phyloP scores from a whole-genome alignment of 2,797 vertebrate genomes.

The Melanotaenia nigrans region DNA sequence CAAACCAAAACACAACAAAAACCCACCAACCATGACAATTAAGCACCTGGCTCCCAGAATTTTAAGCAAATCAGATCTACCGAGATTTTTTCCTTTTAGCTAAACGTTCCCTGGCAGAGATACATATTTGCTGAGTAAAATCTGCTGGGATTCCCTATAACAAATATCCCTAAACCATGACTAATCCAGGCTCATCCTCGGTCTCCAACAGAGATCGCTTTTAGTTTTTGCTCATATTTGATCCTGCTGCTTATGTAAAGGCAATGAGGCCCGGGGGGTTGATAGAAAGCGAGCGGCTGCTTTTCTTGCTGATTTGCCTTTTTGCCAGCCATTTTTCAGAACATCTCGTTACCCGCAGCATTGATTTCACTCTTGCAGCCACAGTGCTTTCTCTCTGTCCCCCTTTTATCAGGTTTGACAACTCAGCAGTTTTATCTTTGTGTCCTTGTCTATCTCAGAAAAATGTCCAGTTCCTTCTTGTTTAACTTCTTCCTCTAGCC shows the following conservation, averaged over 20 bases:
- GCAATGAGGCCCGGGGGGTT: neutral
- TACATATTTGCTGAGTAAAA: conserved; percentile 42
- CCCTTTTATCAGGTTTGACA: neutral
- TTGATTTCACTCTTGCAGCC: conserved; percentile 44
- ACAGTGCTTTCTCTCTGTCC: conserved; percentile 13
- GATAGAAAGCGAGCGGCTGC: conserved; percentile 23
- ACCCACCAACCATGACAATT: too few species aligned
- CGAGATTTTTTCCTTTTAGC: neutral
- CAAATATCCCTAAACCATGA: conserved; percentile 62
- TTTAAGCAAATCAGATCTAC: neutral
- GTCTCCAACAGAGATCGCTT: conserved; percentile 46
- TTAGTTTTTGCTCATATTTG: conserved; percentile 22
- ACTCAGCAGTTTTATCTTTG: conserved; percentile 1
- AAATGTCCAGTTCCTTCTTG: neutral
- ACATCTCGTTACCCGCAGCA: conserved; percentile 53
- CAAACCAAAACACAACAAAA: too few species aligned
- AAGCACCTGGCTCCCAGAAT: neutral
- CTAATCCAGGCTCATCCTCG: conserved; percentile 62
- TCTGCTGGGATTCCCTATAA: conserved; percentile 51
- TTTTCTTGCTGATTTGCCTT: conserved; percentile 50
- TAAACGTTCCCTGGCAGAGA: conserved; percentile 10
- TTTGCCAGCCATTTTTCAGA: conserved; percentile 40
- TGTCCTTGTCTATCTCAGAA: neutral
- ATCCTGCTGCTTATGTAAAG: conserved; percentile 40
- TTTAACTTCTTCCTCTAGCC: conserved; percentile 2